A percentile compares a stretch with the other conserved stretches of the same genome.
phyloP scores from a whole-genome alignment of 2,113 vertebrate species.

The Crotophaga sulcirostris region DNA sequence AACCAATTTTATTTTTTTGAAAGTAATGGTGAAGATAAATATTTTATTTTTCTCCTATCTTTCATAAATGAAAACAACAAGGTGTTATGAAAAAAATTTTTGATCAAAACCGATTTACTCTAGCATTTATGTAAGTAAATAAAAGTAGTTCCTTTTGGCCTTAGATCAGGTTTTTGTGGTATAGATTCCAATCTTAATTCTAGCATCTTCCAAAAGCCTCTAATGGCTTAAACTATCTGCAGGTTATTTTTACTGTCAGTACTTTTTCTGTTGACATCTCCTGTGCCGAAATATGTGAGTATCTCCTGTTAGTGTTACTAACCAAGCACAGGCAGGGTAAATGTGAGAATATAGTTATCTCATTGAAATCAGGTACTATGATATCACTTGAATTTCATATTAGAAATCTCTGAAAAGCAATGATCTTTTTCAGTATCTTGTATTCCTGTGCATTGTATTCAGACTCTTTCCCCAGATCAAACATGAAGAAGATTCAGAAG shows the following conservation, averaged over 20 bases:
- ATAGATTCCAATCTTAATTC: neutral
- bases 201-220: neutral
- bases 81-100: neutral
- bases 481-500: neutral
- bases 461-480: neutral
- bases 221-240: neutral
- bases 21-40: neutral
- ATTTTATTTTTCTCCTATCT: neutral
- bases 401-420: neutral
- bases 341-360: neutral
- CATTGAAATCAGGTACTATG: neutral
- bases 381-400: neutral
- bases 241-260: neutral
- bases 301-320: neutral
- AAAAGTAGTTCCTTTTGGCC: neutral
- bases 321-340: neutral
- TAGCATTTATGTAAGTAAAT: neutral
- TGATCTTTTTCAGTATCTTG: neutral
- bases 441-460: neutral
- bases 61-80: neutral
- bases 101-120: neutral
- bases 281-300: accelerated
- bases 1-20: neutral
- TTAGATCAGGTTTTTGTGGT: neutral
- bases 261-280: neutral